Evolutionary conservation across 2,888 invertebrate genomes (phyloP).

Genomic region (Amiota communis): DNA sequence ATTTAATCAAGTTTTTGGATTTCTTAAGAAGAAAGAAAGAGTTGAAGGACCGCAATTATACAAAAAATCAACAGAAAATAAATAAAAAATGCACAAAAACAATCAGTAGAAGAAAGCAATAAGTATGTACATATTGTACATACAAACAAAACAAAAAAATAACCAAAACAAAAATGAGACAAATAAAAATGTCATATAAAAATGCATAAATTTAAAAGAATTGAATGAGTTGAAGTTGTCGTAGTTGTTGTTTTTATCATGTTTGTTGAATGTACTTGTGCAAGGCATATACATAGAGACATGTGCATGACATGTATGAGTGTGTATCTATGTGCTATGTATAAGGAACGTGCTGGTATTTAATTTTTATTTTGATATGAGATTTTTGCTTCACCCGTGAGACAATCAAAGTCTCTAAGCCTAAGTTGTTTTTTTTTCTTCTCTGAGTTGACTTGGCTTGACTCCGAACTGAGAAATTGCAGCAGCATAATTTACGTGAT

Average conservation of each 20-base stretch:
- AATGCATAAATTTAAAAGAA: conserved; percentile 23
- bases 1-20: no score
- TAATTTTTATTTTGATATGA: conserved; percentile 25
- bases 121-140: background rate
- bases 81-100: background rate
- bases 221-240: conserved; percentile 4
- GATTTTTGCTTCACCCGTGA: no score
- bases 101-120: background rate
- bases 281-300: conserved; percentile 32
- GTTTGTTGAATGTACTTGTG: background rate
- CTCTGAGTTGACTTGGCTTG: no score
- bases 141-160: conserved; percentile 8
- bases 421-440: conserved; percentile 7
- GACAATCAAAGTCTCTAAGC: conserved; percentile 19
- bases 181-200: conserved; percentile 27
- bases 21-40: background rate
- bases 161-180: conserved; percentile 3
- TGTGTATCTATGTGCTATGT: background rate
- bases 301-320: background rate
- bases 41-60: background rate
- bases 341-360: conserved; percentile 65
- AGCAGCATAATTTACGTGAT: conserved; percentile 63
- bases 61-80: background rate
- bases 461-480: conserved; percentile 1
- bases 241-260: conserved; percentile 15